Evolutionary conservation across 2,797 vertebrate species (phyloP).

Genomic region (Tapera naevia): DNA sequence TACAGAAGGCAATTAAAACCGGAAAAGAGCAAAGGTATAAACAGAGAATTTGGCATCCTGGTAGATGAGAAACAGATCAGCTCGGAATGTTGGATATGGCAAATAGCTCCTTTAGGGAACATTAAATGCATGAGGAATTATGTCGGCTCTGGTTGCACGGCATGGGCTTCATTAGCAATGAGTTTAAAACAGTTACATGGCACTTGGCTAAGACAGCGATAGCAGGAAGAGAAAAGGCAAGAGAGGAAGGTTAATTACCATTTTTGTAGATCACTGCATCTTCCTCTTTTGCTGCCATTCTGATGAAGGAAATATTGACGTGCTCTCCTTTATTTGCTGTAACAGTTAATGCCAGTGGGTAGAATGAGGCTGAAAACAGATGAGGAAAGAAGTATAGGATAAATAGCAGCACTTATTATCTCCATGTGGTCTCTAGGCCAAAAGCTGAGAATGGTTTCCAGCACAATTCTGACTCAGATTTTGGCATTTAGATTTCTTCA

Average conservation of each 20-base stretch:
- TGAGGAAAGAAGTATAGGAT: background rate
- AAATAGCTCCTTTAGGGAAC: background rate
- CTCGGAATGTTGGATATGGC: background rate
- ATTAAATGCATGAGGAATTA: background rate
- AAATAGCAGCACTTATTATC: background rate
- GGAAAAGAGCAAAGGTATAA: background rate
- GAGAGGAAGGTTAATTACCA: conserved; percentile 65
- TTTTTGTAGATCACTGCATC: conserved; percentile 86
- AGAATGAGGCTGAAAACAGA: conserved; percentile 81
- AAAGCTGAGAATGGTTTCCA: background rate
- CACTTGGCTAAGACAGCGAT: background rate
- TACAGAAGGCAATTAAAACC: background rate
- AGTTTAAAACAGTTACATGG: background rate
- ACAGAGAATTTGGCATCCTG: background rate
- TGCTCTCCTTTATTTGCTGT: conserved; percentile 84
- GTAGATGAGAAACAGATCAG: background rate
- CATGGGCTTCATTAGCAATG: background rate
- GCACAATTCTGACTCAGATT: background rate
- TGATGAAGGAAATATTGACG: conserved; percentile 82
- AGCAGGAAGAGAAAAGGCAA: background rate
- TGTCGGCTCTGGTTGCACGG: background rate
- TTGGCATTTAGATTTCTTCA: background rate
- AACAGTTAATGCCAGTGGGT: conserved; percentile 83
- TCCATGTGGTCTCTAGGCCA: background rate
- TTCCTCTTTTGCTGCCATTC: conserved; percentile 79